These are phyloP conservation scores for Bacillus rossius DNA, from an alignment of 1,140 invertebrate species.

Conservation along the genomic window DNA sequence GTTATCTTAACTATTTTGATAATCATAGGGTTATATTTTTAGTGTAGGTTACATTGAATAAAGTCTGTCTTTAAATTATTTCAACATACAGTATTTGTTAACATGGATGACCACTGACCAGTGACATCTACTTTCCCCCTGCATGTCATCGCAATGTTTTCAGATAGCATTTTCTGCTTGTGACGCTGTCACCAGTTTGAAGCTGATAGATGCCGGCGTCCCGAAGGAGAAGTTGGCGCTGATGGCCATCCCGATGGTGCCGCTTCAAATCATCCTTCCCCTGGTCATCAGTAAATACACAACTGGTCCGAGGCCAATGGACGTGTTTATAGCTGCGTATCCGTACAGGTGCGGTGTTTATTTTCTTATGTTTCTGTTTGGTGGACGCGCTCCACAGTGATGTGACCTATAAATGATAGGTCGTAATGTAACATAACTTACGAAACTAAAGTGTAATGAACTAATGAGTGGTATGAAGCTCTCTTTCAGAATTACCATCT, in stretches of 20 bases:
- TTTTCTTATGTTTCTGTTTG: constrained; percentile 6
- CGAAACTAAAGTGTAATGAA: too few relatives aligned
- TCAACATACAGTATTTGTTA: neutral
- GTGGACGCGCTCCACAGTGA: too few relatives aligned
- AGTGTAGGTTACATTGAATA: too few relatives aligned
- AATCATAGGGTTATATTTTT: too few relatives aligned
- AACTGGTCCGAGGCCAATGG: constrained; percentile 79
- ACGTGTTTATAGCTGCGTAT: constrained; percentile 84
- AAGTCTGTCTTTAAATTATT: too few relatives aligned
- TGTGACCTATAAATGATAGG: too few relatives aligned
- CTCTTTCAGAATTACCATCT: too few relatives aligned
- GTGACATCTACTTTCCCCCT: too few relatives aligned
- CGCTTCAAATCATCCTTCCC: constrained; percentile 92
- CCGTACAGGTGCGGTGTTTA: constrained; percentile 86
- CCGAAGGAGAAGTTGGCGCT: constrained; percentile 93
- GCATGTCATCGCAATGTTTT: too few relatives aligned
- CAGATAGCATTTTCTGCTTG: constrained; percentile 94
- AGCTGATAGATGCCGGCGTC: constrained; percentile 92
- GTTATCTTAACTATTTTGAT: too few relatives aligned
- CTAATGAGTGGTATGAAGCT: too few relatives aligned
- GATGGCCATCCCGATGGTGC: constrained; percentile 86
- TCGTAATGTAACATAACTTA: too few relatives aligned
- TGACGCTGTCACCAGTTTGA: constrained; percentile 91
- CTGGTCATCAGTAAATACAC: constrained; percentile 85
- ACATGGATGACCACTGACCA: constrained; percentile 20